Evolutionary conservation across 2,888 invertebrate genomes (phyloP), one percentile per base, ranked within the genome.

Genomic region (Brassicogethes aeneus): DNA sequence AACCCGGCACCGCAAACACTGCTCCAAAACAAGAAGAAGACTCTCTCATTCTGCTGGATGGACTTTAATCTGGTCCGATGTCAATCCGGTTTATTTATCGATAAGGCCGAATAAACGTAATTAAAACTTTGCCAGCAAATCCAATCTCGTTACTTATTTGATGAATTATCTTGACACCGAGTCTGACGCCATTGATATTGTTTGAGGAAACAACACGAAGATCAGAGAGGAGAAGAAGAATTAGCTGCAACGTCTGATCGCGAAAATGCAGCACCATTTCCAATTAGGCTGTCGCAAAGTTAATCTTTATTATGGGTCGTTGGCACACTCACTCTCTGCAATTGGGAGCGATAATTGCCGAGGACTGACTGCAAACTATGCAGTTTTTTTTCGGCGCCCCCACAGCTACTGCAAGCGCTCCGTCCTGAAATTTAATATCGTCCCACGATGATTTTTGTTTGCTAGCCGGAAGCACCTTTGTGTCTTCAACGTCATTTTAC

Each of bases 91-190:
- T n/a, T n/a, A 33, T 33, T 33, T 14, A 13, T 33, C 13, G 13
- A 14, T 33, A 33, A 33, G 15, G 5, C 33, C 29, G n/a, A n/a
- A n/a, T 33, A 33, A 33, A 33, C 33, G 33, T 33, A 33, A 12
- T 33, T 12, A 13, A 33, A 33, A 33, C 7, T 33, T 33, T 33
- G 5, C 15, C 7, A 13, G 33, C 5, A 33, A 33, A 33, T 33
- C 23, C 23, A 23, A 23, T 23, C 23, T 23, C 10, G 23, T 23
- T 23, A 23, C 5, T 23, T 23, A 23, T 23, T 23, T 23, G 23
- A 23, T 23, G 23, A 23, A 23, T 23, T 23, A 23, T 23, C 23
- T n/a, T 23, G 23, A 23, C 23, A 23, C n/a, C n/a, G 23, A 7
- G 23, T 23, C 23, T 23, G 10, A 23, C 23, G 23, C 10, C 23